phyloP scores from a whole-genome alignment of 1,140 invertebrate species.

The Reticulitermes speratus region DNA sequence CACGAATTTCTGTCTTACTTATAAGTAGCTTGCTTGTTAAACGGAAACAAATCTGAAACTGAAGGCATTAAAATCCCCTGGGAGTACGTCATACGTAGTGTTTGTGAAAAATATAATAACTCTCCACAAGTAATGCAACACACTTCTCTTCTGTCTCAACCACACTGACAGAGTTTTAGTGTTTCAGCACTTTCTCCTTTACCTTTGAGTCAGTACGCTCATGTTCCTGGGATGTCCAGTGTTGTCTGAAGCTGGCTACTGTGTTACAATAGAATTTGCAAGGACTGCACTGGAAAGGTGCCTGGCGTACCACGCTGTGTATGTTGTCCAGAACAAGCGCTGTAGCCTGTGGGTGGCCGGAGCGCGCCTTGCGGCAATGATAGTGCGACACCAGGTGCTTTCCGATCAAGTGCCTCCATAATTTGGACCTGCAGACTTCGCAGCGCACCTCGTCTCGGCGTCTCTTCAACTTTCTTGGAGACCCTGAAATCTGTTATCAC shows the following conservation, averaged over 20 bases:
- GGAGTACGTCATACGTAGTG: too few relatives aligned
- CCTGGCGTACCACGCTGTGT: constrained; percentile 69
- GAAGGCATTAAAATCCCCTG: too few relatives aligned
- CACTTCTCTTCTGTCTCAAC: too few relatives aligned
- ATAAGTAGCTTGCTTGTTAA: too few relatives aligned
- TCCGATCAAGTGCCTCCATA: constrained; percentile 67
- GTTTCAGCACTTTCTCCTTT: constrained; percentile 23
- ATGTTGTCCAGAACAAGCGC: constrained; percentile 73
- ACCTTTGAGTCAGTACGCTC: constrained; percentile 49
- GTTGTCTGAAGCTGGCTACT: constrained; percentile 66
- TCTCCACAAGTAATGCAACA: too few relatives aligned
- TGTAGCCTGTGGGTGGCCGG: constrained; percentile 51
- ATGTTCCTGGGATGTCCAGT: constrained; percentile 71
- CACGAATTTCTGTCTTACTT: too few relatives aligned
- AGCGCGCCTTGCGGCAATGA: constrained; percentile 68
- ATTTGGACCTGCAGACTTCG: constrained; percentile 66
- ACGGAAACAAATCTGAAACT: too few relatives aligned
- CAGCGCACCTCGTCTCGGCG: constrained; percentile 57
- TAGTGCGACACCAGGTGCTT: constrained; percentile 83
- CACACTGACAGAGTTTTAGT: too few relatives aligned
- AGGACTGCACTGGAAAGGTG: constrained; percentile 78
- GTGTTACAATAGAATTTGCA: constrained; percentile 85
- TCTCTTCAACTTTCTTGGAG: not conserved
- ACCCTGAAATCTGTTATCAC: not conserved
- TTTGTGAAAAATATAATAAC: too few relatives aligned